Evolutionary conservation across 2,888 invertebrate genomes (phyloP).

Genomic region (Plebejus melissa): DNA sequence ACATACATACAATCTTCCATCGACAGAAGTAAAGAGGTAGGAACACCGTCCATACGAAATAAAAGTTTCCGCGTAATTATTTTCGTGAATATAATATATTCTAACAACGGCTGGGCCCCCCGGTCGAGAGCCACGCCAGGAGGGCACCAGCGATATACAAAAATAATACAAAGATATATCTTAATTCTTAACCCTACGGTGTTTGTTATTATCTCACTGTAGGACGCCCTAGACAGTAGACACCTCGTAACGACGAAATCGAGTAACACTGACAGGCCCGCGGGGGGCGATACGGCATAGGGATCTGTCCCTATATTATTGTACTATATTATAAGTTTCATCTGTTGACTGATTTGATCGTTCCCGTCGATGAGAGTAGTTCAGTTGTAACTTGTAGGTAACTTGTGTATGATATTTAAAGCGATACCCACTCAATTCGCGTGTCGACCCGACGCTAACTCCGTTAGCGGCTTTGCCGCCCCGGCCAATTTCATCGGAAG

Average conservation of each 20-base stretch:
- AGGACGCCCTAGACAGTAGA: constrained; percentile 28
- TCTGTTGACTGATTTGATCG: constrained; percentile 1
- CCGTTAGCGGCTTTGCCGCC: not conserved
- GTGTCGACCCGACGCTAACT: not conserved
- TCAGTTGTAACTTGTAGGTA: not conserved
- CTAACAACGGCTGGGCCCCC: constrained; percentile 45
- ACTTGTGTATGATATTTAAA: not conserved
- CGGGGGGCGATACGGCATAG: not conserved
- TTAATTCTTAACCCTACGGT: constrained; percentile 34
- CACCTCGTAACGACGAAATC: constrained; percentile 33
- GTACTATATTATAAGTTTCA: not conserved
- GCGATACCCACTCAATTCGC: not conserved
- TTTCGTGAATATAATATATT: constrained; percentile 39
- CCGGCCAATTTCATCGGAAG: not conserved
- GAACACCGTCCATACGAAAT: constrained; percentile 35
- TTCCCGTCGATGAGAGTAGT: not conserved
- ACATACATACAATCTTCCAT: constrained; percentile 35
- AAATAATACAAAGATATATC: constrained; percentile 49
- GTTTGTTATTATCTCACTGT: constrained; percentile 28
- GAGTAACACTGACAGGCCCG: not conserved
- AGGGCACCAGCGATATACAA: constrained; percentile 47
- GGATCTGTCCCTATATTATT: not conserved
- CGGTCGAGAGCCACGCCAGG: constrained; percentile 55
- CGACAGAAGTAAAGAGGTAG: constrained; percentile 38
- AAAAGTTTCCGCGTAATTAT: constrained; percentile 35